Evolutionary conservation across 2,113 vertebrate species (phyloP), one percentile per base, ranked within the genome.

Genomic region (Daboia siamensis): DNA sequence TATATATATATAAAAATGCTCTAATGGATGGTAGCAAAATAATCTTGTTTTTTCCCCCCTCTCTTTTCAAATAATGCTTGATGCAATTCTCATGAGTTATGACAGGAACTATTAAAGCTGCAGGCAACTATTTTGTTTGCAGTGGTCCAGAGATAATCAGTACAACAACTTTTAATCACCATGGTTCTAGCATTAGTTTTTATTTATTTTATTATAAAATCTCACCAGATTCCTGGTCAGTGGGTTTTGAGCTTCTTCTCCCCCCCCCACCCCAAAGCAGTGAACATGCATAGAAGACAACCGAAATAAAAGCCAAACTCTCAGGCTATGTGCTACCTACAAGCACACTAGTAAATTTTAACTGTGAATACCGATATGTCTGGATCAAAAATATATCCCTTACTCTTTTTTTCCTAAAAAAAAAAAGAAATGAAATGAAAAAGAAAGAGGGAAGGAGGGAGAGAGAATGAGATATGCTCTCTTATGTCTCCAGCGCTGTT

Each of bases 1-100:
- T 15, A 56, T 29, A 93, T 92, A 94, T 59, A 54, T 46, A 94
- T 15, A 56, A 26, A 94, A 93, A 93, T 94, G 93, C 80, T 90
- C 48, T 13, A 91, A 69, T 54, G 88, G 7, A 80, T 20, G 59
- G 52, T 0, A 5, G 90, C 87, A 85, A n/a, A n/a, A 94, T 55
- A 89, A 90, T 86, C 69, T 61, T 0, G 92, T 39, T 92, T 51
- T 93, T 89, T 90, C 87, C 39, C 39, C 87, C 39, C 39, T 0
- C 0, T 15, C 91, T 93, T 64, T 85, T 90, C 87, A 88, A 91
- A 87, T 93, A 59, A 24, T 56, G 54, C 33, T 84, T 90, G 57
- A 52, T 23, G n/a, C 1, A n/a, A 57, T 87, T 90, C 87, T 61
- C 4, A 52, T 4, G 80, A 93, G 29, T 86, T 86, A 2, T 87